Base-by-base conservation (phyloP, 2,888 invertebrate genomes). In the Hirtodrosophila cameraria region DNA sequence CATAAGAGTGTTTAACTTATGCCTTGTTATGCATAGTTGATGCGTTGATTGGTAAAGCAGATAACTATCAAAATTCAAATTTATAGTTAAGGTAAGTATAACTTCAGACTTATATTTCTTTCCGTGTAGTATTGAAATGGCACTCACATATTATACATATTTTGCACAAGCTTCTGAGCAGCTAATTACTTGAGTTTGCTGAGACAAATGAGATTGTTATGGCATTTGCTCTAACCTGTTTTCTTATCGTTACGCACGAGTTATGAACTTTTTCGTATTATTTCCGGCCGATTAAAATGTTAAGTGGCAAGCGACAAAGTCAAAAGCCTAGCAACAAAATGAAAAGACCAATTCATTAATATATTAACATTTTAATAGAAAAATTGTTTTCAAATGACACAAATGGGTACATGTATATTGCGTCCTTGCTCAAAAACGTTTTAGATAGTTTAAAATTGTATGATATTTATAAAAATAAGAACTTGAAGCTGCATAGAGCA, bases 271-370 rank as follows among this genome's bases (percentile, higher is more conserved):
- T 71, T 64, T 57, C 68, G 58, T 64, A 71, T 81, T 71, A 80
- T 62, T 71, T 74, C 71, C 78, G 74, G 49, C 48, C 67, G 63
- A 83, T 79, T 83, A 77, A 77, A 73, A 62, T 52, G 49, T 52
- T 77, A 54, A 60, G 30, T 38, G 13, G 30, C 15, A 20, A 45
- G 49, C 52, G 58, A 55, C 54, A 46, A 31, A 57, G 52, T 48
- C 30, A 35, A 28, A 27, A 36, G 43, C 16, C 25, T 8, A 3
- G 8, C 25, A 8, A 3, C n/a, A n/a, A n/a, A n/a, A n/a, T n/a
- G 36, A 23, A n/a, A 39, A 18, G 15, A 36, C 46, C 50, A 43
- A 70, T 55, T 55, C 52, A 36, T 50, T 64, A 59, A 65, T 46
- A 70, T 59, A 43, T 36, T 48, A 31, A 30, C 41, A 23, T 38